Base-by-base conservation (phyloP, 2,797 vertebrate genomes). In the Oophaga sylvatica region DNA sequence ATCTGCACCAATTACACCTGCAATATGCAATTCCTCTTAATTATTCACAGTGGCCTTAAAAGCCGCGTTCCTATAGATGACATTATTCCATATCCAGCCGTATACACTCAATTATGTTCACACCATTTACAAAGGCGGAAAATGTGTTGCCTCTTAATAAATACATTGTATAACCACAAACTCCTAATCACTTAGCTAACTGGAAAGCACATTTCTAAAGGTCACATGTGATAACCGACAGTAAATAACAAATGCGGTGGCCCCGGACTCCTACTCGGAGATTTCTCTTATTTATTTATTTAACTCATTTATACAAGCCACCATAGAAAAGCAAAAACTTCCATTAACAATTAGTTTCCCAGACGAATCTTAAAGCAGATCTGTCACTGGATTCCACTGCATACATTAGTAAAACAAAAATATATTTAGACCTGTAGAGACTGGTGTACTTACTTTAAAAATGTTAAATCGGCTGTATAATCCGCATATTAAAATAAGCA, bases 201-300 rank as follows among this genome's bases (percentile, higher is more conserved):
- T 57, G 65, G 53, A 71, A 86, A 80, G 63, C 76, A 79, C 84
- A 80, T 86, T 86, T 80, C 16, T 35, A 86, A 86, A 86, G 84
- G 84, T 86, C 84, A 86, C 63, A 13, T 80, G 84, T 86, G 76
- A 86, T 80, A 80, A 86, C 63, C 41, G 84, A 80, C 84, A 71
- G 84, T 86, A 86, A 86, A 86, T 86, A 86, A 79, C 77, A 70
- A 53, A 41, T 62, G 57, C 67, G 15, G 26, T 26, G 26, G 26
- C 26, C 26, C 67, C 70, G 70, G 57, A 60, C 57, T 57, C 29
- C 76, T 19, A 63, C 62, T 56, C 41, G 57, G 26, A 79, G 29
- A 60, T 60, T 59, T 70, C 31, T 71, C 9, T 41, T 41, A 26
- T 26, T 26, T 26, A 26, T 26, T 26, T 26, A 26, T 26, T 26